Conservation (phyloP, 2,888 invertebrate genomes). For the Formica aserva region DNA sequence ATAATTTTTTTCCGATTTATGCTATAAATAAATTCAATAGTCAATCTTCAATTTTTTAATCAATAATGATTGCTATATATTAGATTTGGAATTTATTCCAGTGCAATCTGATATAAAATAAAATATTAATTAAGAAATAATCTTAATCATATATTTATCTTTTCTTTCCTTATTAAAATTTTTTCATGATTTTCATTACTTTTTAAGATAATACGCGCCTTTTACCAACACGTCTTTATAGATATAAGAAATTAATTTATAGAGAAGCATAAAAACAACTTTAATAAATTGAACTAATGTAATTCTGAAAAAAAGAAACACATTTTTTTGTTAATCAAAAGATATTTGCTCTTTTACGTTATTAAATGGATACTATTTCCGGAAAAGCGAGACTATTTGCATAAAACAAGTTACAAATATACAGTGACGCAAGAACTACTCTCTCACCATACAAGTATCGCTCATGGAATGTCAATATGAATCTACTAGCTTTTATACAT, state of each 20-base stretch:
- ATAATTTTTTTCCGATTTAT: background rate
- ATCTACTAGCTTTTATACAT: conserved; percentile 27
- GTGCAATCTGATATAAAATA: background rate
- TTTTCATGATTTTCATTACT: background rate
- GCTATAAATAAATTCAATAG: background rate
- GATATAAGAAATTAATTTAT: background rate
- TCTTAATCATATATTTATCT: background rate
- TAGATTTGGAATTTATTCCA: conserved; percentile 6
- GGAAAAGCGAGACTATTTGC: background rate
- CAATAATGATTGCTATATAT: background rate
- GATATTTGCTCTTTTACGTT: conserved; percentile 3
- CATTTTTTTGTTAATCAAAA: background rate
- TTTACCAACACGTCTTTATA: background rate
- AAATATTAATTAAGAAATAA: conserved; percentile 7
- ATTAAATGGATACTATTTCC: background rate
- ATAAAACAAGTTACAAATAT: conserved; percentile 3
- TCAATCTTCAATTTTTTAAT: background rate
- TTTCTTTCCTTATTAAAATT: background rate
- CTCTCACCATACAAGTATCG: background rate
- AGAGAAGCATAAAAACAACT: background rate
- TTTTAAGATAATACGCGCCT: background rate
- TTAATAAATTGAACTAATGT: background rate
- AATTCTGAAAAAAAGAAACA: background rate
- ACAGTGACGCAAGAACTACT: background rate
- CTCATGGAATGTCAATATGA: conserved; percentile 32